phyloP scores from a whole-genome alignment of 2,888 invertebrate species.

The Hymenopus coronatus region DNA sequence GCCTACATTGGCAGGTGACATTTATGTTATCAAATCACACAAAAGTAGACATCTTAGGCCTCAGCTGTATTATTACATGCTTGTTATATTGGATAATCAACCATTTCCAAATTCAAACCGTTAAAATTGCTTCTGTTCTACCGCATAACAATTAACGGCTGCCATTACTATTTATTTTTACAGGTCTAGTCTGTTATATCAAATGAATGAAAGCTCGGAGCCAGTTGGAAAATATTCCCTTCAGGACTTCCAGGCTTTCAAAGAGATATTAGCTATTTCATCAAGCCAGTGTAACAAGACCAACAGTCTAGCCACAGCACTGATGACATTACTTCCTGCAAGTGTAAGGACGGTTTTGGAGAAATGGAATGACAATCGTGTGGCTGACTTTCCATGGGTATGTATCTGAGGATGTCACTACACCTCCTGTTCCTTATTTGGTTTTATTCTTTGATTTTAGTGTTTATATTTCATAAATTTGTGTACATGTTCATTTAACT shows the following conservation, averaged over 20 bases:
- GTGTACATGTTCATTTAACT: no score
- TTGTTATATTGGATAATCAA: neutral
- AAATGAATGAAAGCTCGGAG: conserved; percentile 39
- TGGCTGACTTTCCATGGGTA: conserved; percentile 61
- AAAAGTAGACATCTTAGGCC: no score
- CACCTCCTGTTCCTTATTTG: no score
- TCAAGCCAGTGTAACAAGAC: conserved; percentile 46
- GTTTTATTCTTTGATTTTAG: no score
- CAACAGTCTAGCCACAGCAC: conserved; percentile 49
- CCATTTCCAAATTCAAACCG: neutral
- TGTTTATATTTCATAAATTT: no score
- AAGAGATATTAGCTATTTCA: conserved; percentile 48
- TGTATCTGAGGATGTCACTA: conserved; percentile 32
- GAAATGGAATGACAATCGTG: conserved; percentile 58
- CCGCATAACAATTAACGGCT: neutral
- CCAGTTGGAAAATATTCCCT: conserved; percentile 48
- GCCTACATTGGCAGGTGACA: no score
- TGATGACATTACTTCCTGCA: conserved; percentile 55
- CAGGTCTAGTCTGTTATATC: conserved; percentile 47
- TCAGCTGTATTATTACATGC: no score
- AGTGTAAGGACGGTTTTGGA: conserved; percentile 57
- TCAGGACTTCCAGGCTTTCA: conserved; percentile 47
- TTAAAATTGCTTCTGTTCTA: neutral
- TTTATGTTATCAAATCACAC: no score
- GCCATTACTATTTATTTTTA: neutral